phyloP scores from a whole-genome alignment of 2,113 vertebrate genomes.

The Elgaria multicarinata region DNA sequence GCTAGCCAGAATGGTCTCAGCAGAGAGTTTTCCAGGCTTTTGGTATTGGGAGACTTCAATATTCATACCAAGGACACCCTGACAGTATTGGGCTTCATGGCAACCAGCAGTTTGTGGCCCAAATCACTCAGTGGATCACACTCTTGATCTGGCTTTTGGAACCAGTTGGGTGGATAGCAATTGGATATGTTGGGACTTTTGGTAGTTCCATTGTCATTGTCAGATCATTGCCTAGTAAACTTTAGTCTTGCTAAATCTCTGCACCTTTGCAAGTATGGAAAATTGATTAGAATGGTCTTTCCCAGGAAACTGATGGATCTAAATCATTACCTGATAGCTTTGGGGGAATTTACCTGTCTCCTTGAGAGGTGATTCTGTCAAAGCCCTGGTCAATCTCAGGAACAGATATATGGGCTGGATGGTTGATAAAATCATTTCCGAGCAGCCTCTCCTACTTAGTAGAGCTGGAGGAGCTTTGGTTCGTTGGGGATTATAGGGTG shows the following conservation, averaged over 20 bases:
- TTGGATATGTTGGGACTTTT: no score
- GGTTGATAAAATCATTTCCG: no score
- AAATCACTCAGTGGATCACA: no score
- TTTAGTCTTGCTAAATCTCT: not conserved
- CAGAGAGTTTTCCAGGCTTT: not conserved
- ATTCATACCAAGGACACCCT: no score
- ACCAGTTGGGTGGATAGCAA: no score
- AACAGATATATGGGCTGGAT: not conserved
- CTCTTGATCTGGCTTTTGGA: no score
- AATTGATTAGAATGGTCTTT: not conserved
- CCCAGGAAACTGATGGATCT: not conserved
- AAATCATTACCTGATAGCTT: not conserved
- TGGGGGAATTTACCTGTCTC: not conserved
- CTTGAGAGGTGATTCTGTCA: not conserved
- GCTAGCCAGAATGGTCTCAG: not conserved
- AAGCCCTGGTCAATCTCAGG: not conserved
- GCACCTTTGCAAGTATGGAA: not conserved
- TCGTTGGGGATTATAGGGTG: no score
- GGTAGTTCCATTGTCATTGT: no score
- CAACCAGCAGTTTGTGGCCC: no score
- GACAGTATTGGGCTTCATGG: no score
- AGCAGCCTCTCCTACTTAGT: no score
- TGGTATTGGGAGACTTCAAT: not conserved
- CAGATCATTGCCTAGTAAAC: not conserved
- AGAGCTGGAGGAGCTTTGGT: no score